Conservation (phyloP, 2,113 vertebrate genomes). For the Planiliza haematocheilus region DNA sequence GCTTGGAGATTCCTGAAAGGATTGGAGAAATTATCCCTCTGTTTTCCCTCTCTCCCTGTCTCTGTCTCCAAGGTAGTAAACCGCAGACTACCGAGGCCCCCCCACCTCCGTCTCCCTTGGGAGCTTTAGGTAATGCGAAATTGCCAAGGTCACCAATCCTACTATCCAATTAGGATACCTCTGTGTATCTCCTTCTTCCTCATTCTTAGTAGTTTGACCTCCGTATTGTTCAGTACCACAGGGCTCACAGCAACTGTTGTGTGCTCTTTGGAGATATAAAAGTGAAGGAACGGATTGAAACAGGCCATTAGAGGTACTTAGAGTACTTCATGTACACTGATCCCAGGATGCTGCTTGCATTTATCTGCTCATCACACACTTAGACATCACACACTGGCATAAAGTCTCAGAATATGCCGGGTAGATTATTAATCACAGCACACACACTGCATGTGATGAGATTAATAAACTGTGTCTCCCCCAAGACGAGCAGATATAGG, state of each 20-base stretch:
- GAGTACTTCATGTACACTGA: constrained; percentile 12
- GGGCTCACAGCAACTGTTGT: constrained; percentile 17
- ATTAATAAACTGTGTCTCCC: neutral
- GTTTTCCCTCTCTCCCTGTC: neutral
- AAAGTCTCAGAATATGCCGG: neutral
- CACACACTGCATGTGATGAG: neutral
- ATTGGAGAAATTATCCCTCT: constrained; percentile 25
- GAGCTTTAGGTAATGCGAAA: constrained; percentile 48
- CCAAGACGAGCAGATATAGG: neutral
- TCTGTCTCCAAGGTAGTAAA: neutral
- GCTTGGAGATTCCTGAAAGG: constrained; percentile 33
- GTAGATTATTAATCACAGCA: neutral
- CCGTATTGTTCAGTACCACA: constrained; percentile 32
- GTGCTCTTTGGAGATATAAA: constrained; percentile 10
- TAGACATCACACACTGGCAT: neutral
- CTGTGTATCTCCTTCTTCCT: constrained; percentile 18
- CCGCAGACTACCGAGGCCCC: neutral
- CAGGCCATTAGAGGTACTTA: constrained; percentile 31
- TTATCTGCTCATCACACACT: neutral
- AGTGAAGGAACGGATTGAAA: constrained; percentile 39
- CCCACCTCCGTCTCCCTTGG: neutral
- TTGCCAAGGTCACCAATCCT: constrained; percentile 71
- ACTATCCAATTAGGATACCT: constrained; percentile 47
- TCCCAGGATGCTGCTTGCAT: constrained; percentile 24
- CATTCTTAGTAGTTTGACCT: constrained; percentile 55